A percentile compares a stretch with the other conserved stretches of the same genome.
Evolutionary conservation across 2,113 vertebrate species (phyloP).

Genomic region (Nycticebus coucang): DNA sequence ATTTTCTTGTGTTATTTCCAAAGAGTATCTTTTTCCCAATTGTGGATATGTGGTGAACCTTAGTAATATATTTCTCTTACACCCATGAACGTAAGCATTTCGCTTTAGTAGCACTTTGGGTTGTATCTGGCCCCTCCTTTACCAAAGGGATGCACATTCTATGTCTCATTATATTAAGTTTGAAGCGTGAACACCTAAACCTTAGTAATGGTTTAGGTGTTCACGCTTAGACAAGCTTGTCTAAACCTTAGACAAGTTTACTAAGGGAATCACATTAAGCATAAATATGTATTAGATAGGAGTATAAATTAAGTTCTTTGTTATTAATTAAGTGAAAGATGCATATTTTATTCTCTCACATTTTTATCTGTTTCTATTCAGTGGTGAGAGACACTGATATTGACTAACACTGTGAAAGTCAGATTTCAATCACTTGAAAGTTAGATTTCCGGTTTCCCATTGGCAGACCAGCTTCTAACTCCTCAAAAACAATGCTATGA

Average conservation of each 20-base stretch:
- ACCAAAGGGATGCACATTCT: neutral
- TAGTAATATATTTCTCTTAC: neutral
- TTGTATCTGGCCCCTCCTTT: neutral
- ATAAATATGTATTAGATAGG: neutral
- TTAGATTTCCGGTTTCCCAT: neutral
- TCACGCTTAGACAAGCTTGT: too few species aligned
- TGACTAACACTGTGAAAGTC: neutral
- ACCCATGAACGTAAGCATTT: neutral
- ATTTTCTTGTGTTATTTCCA: neutral
- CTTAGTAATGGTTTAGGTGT: neutral
- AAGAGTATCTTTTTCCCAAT: neutral
- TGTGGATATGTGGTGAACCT: neutral
- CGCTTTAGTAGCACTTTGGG: neutral
- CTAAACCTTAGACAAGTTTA: neutral
- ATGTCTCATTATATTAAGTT: neutral
- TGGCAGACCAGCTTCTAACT: neutral
- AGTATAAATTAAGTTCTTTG: constrained; percentile 31
- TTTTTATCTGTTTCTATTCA: neutral
- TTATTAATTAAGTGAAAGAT: constrained; percentile 47
- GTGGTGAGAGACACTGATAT: neutral
- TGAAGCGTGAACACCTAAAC: neutral
- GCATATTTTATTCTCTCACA: neutral
- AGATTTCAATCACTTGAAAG: neutral
- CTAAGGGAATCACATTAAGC: neutral
- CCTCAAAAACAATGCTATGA: neutral